phyloP scores from a whole-genome alignment of 2,888 invertebrate species.

The Imbricaverruca yamaguchii region DNA sequence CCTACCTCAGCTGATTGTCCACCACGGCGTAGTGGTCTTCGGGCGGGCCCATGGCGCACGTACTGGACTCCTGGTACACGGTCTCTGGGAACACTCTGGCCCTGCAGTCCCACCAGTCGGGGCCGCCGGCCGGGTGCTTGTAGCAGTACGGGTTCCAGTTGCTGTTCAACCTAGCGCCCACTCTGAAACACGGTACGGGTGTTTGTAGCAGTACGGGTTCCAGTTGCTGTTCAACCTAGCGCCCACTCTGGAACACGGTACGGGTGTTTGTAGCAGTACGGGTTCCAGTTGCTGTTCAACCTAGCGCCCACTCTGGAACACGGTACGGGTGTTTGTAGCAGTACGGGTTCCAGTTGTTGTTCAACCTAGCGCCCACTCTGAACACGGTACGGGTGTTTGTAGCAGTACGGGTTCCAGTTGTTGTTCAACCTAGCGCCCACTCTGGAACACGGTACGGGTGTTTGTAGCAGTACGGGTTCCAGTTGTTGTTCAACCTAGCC shows the following conservation, averaged over 20 bases:
- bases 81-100: background rate
- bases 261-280: no score
- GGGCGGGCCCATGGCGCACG: constrained; percentile 4
- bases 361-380: background rate
- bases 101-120: constrained; percentile 21
- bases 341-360: background rate
- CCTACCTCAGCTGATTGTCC: constrained; percentile 8
- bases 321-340: constrained; percentile 2
- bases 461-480: no score
- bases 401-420: no score
- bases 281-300: no score
- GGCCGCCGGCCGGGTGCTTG: background rate
- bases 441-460: no score
- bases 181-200: background rate
- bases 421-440: no score
- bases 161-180: background rate
- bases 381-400: background rate
- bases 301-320: no score
- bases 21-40: constrained; percentile 1
- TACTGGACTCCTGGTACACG: background rate
- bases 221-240: no score
- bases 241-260: no score
- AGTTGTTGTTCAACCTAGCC: no score
- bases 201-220: no score
- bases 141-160: background rate